Conservation (phyloP, 2,113 vertebrate species). For the Xiphorhynchus elegans region DNA sequence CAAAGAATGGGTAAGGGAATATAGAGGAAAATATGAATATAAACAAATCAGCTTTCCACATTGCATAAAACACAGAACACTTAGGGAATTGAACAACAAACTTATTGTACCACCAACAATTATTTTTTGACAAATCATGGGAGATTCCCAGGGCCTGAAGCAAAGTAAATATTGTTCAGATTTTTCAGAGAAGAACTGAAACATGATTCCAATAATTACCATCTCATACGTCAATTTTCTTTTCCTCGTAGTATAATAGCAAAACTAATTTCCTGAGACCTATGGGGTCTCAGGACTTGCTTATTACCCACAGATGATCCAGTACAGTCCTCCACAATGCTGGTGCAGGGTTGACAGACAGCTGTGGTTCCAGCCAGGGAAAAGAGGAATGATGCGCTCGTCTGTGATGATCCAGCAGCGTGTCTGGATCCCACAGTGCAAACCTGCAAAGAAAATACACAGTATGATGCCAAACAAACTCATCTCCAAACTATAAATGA, state of each 20-base stretch:
- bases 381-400: neutral
- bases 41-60: conserved; percentile 54
- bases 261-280: neutral
- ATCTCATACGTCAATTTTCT: conserved; percentile 6
- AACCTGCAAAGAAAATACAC: neutral
- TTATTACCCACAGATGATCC: neutral
- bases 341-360: neutral
- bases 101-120: conserved; percentile 38
- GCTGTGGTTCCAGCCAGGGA: neutral
- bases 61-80: neutral
- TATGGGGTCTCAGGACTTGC: neutral
- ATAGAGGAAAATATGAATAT: conserved; percentile 7
- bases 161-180: conserved; percentile 46
- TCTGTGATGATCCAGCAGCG: fast-evolving
- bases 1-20: conserved; percentile 52
- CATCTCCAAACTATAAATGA: neutral
- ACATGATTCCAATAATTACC: conserved; percentile 11
- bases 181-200: conserved; percentile 41
- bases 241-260: neutral
- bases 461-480: neutral
- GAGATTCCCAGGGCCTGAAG: conserved; percentile 60
- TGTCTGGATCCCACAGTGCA: neutral
- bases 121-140: conserved; percentile 63
- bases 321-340: neutral
- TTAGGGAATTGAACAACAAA: conserved; percentile 46